A percentile compares a stretch with the other conserved stretches of the same genome.
phyloP scores from a whole-genome alignment of 2,113 vertebrate species.

The Elanus axillaris region DNA sequence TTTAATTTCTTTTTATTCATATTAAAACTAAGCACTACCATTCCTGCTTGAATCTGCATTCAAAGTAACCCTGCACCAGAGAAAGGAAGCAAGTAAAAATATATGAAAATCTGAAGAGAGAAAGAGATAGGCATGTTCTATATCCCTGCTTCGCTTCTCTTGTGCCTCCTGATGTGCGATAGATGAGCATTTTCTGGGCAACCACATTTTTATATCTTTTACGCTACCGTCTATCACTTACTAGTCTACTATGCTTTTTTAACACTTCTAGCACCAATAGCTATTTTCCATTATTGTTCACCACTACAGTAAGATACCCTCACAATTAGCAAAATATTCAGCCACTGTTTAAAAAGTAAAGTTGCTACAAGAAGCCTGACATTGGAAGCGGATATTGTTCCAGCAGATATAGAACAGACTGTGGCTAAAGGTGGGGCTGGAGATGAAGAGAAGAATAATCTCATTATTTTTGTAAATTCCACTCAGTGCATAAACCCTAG shows the following conservation, averaged over 20 bases:
- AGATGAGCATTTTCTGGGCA: conserved; percentile 39
- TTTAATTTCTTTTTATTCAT: not conserved
- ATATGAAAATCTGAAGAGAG: not conserved
- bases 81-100: not conserved
- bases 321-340: not conserved
- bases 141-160: not conserved
- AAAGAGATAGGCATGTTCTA: conserved; percentile 25
- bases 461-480: conserved; percentile 37
- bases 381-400: not conserved
- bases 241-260: conserved; percentile 10
- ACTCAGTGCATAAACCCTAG: conserved; percentile 35
- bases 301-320: not conserved
- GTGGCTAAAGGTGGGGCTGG: conserved; percentile 41
- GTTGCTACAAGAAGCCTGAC: conserved; percentile 16
- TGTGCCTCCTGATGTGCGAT: conserved; percentile 33
- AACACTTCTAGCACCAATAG: conserved; percentile 6
- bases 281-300: not conserved
- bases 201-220: conserved; percentile 42
- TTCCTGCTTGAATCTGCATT: not conserved
- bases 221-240: conserved; percentile 25
- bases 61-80: not conserved
- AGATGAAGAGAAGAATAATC: not conserved
- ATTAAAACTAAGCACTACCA: not conserved
- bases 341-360: not conserved
- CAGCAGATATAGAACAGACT: not conserved